Percentiles rank a stretch among this genome's conserved stretches.
Evolutionary conservation across 2,797 vertebrate species (phyloP).

Genomic region (Fistularia tabacaria): DNA sequence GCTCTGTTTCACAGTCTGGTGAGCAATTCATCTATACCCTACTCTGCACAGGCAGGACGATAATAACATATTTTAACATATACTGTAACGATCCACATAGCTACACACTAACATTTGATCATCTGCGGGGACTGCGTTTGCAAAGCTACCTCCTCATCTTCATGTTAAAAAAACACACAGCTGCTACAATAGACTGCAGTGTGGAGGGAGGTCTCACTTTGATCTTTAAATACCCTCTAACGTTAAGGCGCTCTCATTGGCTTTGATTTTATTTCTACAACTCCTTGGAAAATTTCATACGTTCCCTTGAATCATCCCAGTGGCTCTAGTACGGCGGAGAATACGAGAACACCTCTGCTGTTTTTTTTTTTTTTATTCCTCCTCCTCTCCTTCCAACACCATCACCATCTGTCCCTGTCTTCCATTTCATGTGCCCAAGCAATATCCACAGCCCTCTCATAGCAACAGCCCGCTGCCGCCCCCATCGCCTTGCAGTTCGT

Average conservation of each 20-base stretch:
- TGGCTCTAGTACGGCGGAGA: slow-evolving; percentile 53
- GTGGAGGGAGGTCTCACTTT: slow-evolving; percentile 67
- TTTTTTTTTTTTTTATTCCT: slow-evolving; percentile 37
- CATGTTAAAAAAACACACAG: slow-evolving; percentile 43
- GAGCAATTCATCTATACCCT: slow-evolving; percentile 29
- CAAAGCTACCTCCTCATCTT: slow-evolving; percentile 45
- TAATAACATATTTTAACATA: slow-evolving; percentile 48
- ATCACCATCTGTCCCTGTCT: slow-evolving; percentile 80
- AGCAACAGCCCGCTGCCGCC: slow-evolving; percentile 70
- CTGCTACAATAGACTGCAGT: slow-evolving; percentile 65
- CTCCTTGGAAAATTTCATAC: slow-evolving; percentile 62
- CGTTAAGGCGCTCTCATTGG: slow-evolving; percentile 71
- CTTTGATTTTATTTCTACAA: slow-evolving; percentile 57
- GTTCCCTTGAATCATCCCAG: slow-evolving; percentile 67
- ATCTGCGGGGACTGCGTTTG: slow-evolving; percentile 27
- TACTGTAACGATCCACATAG: slow-evolving; percentile 39
- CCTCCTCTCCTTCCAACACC: slow-evolving; percentile 47
- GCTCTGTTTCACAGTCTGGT: slow-evolving; percentile 39
- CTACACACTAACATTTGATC: slow-evolving; percentile 44
- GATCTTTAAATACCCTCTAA: slow-evolving; percentile 82
- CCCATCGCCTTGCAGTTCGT: slow-evolving; percentile 66
- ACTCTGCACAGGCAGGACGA: slow-evolving; percentile 39
- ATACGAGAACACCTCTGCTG: slow-evolving; percentile 64
- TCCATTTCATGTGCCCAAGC: slow-evolving; percentile 76
- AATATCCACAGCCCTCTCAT: slow-evolving; percentile 77